Evolutionary conservation across 2,888 invertebrate genomes (phyloP).

Genomic region (Andrena fulva): DNA sequence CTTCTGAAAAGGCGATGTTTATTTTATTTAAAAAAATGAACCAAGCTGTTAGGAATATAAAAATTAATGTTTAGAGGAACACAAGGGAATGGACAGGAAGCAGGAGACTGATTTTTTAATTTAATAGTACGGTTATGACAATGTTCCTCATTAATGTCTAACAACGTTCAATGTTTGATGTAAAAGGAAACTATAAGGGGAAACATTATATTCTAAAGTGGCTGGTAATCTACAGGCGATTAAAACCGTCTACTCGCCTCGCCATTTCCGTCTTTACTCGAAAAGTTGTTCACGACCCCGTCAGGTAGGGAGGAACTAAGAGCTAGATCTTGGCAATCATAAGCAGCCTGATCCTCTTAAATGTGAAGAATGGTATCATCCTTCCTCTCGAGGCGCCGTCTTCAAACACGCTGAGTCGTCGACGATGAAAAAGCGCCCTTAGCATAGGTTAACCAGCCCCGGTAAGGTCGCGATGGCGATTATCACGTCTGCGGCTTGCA

Average conservation of each 20-base stretch:
- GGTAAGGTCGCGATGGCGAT: slow-evolving; percentile 63
- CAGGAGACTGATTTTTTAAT: too few species aligned
- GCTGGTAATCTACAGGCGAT: background rate
- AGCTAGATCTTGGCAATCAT: slow-evolving; percentile 64
- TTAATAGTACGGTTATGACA: too few species aligned
- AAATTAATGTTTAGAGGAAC: too few species aligned
- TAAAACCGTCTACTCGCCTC: background rate
- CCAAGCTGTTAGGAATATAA: background rate
- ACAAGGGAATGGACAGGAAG: too few species aligned
- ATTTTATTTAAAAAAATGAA: too few species aligned
- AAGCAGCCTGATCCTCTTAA: slow-evolving; percentile 74
- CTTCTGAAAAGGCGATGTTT: background rate
- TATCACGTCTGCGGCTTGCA: slow-evolving; percentile 54
- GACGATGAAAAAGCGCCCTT: slow-evolving; percentile 70
- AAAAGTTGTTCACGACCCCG: background rate
- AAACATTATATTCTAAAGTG: background rate
- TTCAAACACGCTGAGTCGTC: slow-evolving; percentile 74
- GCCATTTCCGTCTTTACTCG: background rate
- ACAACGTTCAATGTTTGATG: background rate
- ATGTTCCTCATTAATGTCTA: too few species aligned
- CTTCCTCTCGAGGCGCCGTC: slow-evolving; percentile 58
- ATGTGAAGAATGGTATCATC: slow-evolving; percentile 69
- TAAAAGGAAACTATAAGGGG: background rate
- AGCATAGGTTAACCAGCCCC: slow-evolving; percentile 53
- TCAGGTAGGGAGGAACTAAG: background rate